Percentiles rank a stretch among this genome's conserved stretches.
Evolutionary conservation across 2,888 invertebrate genomes (phyloP).

Genomic region (Drosophila dives): DNA sequence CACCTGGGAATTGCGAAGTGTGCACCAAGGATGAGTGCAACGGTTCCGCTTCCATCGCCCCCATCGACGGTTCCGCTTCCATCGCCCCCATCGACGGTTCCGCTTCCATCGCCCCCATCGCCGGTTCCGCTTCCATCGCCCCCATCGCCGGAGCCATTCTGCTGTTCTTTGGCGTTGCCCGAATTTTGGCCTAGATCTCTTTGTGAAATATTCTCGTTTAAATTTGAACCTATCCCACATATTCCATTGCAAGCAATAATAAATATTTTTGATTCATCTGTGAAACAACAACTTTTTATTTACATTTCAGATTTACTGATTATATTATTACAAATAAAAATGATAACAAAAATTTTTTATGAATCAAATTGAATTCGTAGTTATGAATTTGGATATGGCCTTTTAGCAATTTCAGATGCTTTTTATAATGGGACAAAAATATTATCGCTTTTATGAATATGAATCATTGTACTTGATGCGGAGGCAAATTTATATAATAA

Average conservation of each 20-base stretch:
- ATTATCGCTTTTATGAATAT: not conserved
- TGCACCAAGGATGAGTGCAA: constrained; percentile 82
- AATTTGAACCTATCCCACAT: too few relatives aligned
- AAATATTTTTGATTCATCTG: constrained; percentile 23
- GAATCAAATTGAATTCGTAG: not conserved
- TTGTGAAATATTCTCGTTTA: constrained; percentile 31
- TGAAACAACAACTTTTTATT: not conserved
- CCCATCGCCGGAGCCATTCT: constrained; percentile 76
- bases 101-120: too few relatives aligned
- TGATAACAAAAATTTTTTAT: too few relatives aligned
- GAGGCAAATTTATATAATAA: not conserved
- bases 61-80: too few relatives aligned
- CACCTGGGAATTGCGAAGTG: too few relatives aligned
- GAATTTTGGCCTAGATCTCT: constrained; percentile 79
- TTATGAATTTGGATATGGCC: not conserved
- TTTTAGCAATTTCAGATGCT: not conserved
- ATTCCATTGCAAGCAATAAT: constrained; percentile 31
- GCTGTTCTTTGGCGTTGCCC: constrained; percentile 78
- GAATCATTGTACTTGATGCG: not conserved
- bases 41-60: constrained; percentile 69
- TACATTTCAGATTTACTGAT: not conserved
- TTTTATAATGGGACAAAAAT: not conserved
- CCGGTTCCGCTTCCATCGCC: too few relatives aligned
- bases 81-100: too few relatives aligned
- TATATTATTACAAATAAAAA: not conserved